Base-by-base conservation (phyloP, 2,113 vertebrate species). In the Platichthys stellatus region DNA sequence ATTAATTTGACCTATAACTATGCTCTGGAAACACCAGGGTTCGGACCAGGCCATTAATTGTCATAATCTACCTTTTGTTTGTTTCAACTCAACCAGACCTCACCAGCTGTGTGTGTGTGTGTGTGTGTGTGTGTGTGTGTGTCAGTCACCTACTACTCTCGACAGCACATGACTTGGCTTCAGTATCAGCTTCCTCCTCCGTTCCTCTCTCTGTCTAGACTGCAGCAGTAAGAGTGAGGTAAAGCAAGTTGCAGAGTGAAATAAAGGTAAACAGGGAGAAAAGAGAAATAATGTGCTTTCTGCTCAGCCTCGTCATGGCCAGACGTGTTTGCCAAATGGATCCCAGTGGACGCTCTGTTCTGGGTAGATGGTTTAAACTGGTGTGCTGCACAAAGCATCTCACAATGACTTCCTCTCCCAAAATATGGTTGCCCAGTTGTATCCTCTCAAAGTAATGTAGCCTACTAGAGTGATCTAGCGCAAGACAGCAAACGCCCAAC, bases 11-110 rank as follows among this genome's bases (percentile, higher is more conserved):
- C 80, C 81, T 93, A 88, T 94, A 83, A 85, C 90, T 92, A 84
- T 87, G 49, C 93, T 90, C 89, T 86, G 90, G 90, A 70, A 93
- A 92, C 92, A 87, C 58, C 51, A 77, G 80, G 58, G 76, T 88
- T 94, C 91, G 91, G 90, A 95, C 93, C 93, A 95, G 94, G 93
- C 92, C 63, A 75, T 83, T 87, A 96, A 96, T 95, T 96, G 95
- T 86, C 78, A 93, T 93, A 93, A 94, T 95, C 92, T 92, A 92
- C 85, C 91, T 90, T 43, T 83, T 95, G 94, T 96, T 96, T 95
- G 92, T 95, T 95, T 96, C 94, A 91, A 86, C 90, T 75, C 31
- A 23, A 77, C 83, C 86, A 87, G 86, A 86, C 76, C 77, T 72
- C 79, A 68, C 69, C 76, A 68, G 43, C 43, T 69, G 21, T n/a